A percentile compares a stretch with the other conserved stretches of the same genome.
Conservation (phyloP, 2,113 vertebrate species). For the Alouatta palliata region DNA sequence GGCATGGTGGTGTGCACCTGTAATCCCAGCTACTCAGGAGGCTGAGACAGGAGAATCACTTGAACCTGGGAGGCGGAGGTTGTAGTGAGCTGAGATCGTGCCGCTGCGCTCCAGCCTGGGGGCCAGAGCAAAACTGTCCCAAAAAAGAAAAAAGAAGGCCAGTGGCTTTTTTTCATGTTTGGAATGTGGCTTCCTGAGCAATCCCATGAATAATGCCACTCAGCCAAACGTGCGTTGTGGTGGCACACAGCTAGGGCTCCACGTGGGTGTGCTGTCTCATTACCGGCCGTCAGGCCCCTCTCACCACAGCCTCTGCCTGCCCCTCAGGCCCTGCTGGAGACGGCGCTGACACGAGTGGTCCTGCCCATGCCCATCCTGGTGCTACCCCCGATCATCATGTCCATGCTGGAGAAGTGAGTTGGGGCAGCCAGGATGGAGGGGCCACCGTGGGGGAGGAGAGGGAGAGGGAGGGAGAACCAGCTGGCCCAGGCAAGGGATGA, state of each 20-base stretch:
- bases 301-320: constrained; percentile 47
- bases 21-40: too few relatives aligned
- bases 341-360: constrained; percentile 92
- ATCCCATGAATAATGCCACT: constrained; percentile 6
- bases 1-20: too few relatives aligned
- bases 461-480: accelerated
- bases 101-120: too few relatives aligned
- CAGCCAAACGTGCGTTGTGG: constrained; percentile 28
- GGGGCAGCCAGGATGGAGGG: not conserved
- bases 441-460: accelerated
- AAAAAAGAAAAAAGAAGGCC: too few relatives aligned
- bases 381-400: constrained; percentile 94
- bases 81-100: too few relatives aligned
- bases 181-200: not conserved
- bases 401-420: constrained; percentile 94
- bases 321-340: constrained; percentile 93
- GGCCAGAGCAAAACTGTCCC: too few relatives aligned
- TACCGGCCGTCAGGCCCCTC: accelerated
- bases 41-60: too few relatives aligned
- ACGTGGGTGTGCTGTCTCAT: not conserved
- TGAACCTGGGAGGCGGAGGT: too few relatives aligned
- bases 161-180: not conserved
- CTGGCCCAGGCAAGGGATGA: not conserved
- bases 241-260: not conserved
- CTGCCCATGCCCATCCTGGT: constrained; percentile 96